These are phyloP conservation scores for Cyprinodon tularosa DNA, from an alignment of 2,113 vertebrate species.

Conservation along the genomic window DNA sequence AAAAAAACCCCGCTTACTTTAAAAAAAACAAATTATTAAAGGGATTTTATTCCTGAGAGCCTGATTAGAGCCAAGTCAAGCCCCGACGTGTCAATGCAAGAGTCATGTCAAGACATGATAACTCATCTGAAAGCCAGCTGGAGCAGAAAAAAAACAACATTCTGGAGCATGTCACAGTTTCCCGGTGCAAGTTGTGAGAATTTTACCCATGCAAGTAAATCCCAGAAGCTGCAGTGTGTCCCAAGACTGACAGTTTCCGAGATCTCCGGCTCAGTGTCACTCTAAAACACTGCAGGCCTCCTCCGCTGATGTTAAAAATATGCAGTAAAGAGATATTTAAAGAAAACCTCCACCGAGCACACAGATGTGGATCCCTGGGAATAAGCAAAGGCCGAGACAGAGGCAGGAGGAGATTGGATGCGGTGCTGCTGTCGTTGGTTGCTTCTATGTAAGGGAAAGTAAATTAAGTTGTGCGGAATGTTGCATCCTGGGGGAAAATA, in stretches of 20 bases:
- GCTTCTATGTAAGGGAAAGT: conserved; percentile 49
- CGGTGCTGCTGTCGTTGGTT: neutral
- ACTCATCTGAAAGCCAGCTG: conserved; percentile 1
- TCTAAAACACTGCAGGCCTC: neutral
- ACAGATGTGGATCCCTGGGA: conserved; percentile 44
- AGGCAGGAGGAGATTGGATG: neutral
- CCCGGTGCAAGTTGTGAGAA: conserved; percentile 39
- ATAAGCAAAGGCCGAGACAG: conserved; percentile 15
- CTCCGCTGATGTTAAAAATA: conserved; percentile 13
- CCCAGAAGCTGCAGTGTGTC: conserved; percentile 36
- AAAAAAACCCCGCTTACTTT: neutral
- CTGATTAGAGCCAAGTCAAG: neutral
- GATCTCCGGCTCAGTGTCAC: neutral
- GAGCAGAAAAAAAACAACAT: neutral
- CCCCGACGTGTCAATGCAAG: neutral
- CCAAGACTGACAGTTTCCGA: conserved; percentile 15
- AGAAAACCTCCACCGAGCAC: neutral
- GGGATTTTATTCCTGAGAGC: neutral
- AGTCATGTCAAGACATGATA: neutral
- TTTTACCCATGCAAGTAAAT: conserved; percentile 7
- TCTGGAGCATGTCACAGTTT: neutral
- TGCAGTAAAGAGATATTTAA: neutral
- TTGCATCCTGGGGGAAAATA: conserved; percentile 50
- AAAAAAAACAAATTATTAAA: neutral
- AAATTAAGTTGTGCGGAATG: conserved; percentile 40